Conservation (phyloP, 2,113 vertebrate species). For the Puma concolor region DNA sequence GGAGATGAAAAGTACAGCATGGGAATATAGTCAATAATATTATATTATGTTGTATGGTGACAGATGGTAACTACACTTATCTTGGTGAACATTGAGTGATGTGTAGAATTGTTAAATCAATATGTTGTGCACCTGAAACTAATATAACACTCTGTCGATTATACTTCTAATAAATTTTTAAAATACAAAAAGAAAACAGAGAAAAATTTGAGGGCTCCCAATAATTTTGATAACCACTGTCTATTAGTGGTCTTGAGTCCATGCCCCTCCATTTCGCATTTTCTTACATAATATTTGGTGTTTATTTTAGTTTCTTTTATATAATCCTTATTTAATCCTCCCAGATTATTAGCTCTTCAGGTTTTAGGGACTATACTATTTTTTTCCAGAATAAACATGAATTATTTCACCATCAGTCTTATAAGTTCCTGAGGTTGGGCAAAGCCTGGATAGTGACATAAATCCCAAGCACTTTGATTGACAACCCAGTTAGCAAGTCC, state of each 20-base stretch:
- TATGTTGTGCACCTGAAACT: neutral
- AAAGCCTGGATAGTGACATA: constrained; percentile 45
- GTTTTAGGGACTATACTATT: neutral
- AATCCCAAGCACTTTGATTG: constrained; percentile 15
- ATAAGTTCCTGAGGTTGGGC: neutral
- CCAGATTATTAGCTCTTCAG: neutral
- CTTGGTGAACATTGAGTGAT: neutral
- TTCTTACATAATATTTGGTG: neutral
- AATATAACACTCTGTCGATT: neutral
- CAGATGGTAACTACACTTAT: neutral
- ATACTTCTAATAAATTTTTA: neutral
- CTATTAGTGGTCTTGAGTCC: neutral
- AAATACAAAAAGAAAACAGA: neutral
- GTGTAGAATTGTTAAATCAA: neutral
- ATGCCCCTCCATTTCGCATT: neutral
- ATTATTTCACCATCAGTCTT: constrained; percentile 72
- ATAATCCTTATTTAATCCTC: neutral
- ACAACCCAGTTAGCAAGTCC: constrained; percentile 41
- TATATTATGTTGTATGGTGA: neutral
- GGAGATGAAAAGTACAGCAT: neutral
- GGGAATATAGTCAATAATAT: neutral
- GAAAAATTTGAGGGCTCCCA: neutral
- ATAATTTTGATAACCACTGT: neutral
- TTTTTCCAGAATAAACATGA: constrained; percentile 40
- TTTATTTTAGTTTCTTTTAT: constrained; percentile 42